phyloP scores from a whole-genome alignment of 2,113 vertebrate species.

The Genyomyrus donnyi region DNA sequence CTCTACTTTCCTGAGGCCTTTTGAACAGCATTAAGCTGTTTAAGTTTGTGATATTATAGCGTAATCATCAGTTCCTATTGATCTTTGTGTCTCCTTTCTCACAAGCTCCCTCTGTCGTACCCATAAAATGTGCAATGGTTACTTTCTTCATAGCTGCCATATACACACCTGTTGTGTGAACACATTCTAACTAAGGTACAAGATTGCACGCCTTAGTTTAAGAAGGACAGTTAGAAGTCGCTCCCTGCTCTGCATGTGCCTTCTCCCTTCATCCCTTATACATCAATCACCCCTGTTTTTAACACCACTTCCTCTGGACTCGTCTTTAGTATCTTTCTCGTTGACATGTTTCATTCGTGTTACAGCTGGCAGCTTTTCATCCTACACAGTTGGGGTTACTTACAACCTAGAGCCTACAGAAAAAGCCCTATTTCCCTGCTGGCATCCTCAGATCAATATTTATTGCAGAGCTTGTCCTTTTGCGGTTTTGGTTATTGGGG shows the following conservation, averaged over 20 bases:
- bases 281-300: constrained; percentile 5
- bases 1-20: background rate
- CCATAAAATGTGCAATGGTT: background rate
- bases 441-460: background rate
- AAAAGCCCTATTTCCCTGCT: background rate
- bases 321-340: constrained; percentile 30
- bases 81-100: background rate
- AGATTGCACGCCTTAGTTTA: background rate
- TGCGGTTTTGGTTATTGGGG: background rate
- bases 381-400: background rate
- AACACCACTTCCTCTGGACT: constrained; percentile 24
- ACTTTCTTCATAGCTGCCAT: background rate
- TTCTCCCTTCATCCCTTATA: background rate
- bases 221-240: background rate
- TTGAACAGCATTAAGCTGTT: background rate
- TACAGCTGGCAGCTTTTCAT: constrained; percentile 49
- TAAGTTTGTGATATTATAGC: background rate
- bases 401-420: background rate
- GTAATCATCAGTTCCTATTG: background rate
- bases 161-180: background rate
- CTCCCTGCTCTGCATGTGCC: background rate
- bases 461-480: background rate
- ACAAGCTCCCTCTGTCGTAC: background rate
- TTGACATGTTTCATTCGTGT: constrained; percentile 56
- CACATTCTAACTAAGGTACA: background rate